Base-by-base conservation (phyloP, 2,888 invertebrate species). In the Atethmia centrago region DNA sequence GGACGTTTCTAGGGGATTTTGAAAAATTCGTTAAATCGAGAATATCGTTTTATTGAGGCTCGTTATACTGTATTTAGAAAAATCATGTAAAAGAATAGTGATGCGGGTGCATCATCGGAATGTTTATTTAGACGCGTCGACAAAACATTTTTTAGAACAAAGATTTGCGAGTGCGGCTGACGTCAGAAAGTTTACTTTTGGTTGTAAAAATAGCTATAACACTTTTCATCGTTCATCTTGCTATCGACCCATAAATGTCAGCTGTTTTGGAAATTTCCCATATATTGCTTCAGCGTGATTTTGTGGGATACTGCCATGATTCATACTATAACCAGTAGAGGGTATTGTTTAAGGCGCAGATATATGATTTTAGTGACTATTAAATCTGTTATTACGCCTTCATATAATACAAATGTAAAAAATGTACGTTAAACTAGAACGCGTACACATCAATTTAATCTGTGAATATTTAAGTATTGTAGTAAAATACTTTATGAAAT, bases 71-170 rank as follows among this genome's bases (percentile, higher is more conserved):
- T n/a, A n/a, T n/a, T n/a, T n/a, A 53, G 4, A 47, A 64, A 59
- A 58, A 59, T 14, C 40, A 12, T 55, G 58, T 59, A 42, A 80
- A 55, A 47, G 31, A 47, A 49, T 36, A 40, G 10, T 80, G 56
- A 66, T 70, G 77, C 14, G 21, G 36, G 2, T 31, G 25, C 21
- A 31, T 12, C 53, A 45, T 25, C 12, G 19, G 55, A 55, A 45
- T 65, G 16, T 65, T 14, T 28, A 28, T 55, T 53, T 19, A 45
- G 63, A 75, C 42, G 49, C 53, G 49, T 58, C 51, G 51, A 36
- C n/a, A 31, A 16, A 36, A 56, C 42, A 47, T 47, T 68, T 71
- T 82, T 64, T 63, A 64, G 55, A 59, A 82, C 56, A 28, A 70
- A 62, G 16, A 55, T 61, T 51, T 59, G 25, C n/a, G 8, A 68